These are phyloP conservation scores for Apis cerana DNA, from an alignment of 1,140 invertebrate genomes.

Conservation along the genomic window DNA sequence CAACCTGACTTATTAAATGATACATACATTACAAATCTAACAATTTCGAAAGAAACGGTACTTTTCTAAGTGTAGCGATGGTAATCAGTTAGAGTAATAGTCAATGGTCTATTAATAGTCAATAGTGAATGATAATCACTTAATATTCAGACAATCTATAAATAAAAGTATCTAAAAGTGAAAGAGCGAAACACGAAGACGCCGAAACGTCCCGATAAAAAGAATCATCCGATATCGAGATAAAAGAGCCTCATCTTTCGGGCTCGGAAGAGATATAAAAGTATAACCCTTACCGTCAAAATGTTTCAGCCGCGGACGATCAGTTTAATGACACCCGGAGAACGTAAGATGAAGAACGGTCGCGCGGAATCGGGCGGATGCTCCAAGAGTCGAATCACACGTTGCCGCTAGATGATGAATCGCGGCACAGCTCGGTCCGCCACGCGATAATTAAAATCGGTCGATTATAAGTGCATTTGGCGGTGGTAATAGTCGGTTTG, in stretches of 20 bases:
- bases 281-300: background rate
- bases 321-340: conserved; percentile 11
- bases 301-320: background rate
- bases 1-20: no score
- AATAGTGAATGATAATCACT: no score
- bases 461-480: conserved; percentile 75
- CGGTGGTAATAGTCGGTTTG: conserved; percentile 67
- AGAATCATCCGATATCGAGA: background rate
- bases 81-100: no score
- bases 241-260: background rate
- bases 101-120: no score
- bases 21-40: no score
- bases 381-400: conserved; percentile 16
- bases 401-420: conserved; percentile 59
- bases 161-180: no score
- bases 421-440: conserved; percentile 35
- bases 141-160: no score
- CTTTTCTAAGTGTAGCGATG: no score
- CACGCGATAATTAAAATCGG: conserved; percentile 70
- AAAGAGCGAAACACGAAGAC: background rate
- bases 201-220: background rate
- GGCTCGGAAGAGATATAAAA: background rate
- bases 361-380: background rate
- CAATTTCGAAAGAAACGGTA: no score
- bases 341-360: background rate